Conservation (phyloP, 2,888 invertebrate species). For the Schrankia costaestrigalis region DNA sequence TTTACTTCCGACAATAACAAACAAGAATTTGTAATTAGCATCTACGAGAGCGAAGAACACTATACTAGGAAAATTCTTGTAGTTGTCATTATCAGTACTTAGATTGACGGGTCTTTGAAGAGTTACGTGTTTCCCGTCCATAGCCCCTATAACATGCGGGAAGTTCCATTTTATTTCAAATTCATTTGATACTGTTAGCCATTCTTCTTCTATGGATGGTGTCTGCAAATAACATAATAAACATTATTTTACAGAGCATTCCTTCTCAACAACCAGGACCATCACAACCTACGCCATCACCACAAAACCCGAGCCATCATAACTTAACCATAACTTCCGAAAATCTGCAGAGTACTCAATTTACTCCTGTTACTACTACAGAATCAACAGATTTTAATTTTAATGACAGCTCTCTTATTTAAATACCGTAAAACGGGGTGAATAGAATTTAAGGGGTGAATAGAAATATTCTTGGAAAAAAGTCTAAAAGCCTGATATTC, state of each 20-base stretch:
- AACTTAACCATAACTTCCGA: no score
- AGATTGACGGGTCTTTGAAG: slow-evolving; percentile 28
- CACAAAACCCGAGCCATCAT: no score
- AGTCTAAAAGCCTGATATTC: slow-evolving; percentile 8
- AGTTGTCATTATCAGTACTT: slow-evolving; percentile 14
- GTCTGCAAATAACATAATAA: slow-evolving; percentile 6
- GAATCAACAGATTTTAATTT: no score
- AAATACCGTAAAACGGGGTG: background rate
- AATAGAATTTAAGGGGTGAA: slow-evolving; percentile 7
- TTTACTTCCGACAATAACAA: slow-evolving; percentile 2
- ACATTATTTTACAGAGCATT: no score
- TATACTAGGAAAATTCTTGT: background rate
- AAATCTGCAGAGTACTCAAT: no score
- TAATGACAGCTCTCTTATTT: no score
- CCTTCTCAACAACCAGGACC: no score
- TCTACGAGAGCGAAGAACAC: background rate
- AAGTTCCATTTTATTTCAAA: slow-evolving; percentile 4
- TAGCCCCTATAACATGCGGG: slow-evolving; percentile 1
- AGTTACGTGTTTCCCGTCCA: slow-evolving; percentile 7
- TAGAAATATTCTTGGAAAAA: slow-evolving; percentile 12
- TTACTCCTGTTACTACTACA: no score
- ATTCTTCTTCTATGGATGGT: slow-evolving; percentile 3
- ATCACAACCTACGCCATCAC: no score
- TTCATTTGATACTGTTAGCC: background rate
- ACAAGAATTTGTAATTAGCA: background rate